Percentiles rank a stretch among this genome's conserved stretches.
These are phyloP conservation scores for Anas flavirostris DNA, from an alignment of 2,797 vertebrate genomes.

Conservation along the genomic window DNA sequence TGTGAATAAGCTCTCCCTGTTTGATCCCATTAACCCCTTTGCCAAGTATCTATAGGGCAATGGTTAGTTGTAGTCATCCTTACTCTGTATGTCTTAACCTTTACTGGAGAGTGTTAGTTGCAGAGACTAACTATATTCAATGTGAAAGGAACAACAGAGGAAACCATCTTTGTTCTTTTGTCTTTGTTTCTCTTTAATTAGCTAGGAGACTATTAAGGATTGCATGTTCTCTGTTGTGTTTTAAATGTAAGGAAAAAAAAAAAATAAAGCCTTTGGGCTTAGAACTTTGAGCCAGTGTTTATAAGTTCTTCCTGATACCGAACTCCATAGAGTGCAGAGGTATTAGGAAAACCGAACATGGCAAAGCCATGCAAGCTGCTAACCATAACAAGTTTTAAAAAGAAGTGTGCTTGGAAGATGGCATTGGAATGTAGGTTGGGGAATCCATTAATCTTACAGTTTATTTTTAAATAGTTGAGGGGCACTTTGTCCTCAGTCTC, in stretches of 20 bases:
- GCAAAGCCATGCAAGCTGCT: background rate
- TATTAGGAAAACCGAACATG: background rate
- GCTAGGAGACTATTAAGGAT: background rate
- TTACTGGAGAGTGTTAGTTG: background rate
- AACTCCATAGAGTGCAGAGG: background rate
- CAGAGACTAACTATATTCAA: background rate
- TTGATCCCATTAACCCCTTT: background rate
- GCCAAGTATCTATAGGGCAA: background rate
- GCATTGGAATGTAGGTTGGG: background rate
- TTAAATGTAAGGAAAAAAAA: background rate
- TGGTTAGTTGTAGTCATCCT: background rate
- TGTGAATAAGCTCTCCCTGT: background rate
- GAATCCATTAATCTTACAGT: background rate
- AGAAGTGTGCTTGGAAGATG: background rate
- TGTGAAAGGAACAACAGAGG: background rate
- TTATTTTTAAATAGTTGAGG: constrained; percentile 20
- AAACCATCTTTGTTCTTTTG: background rate
- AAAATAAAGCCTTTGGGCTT: background rate
- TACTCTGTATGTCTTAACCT: background rate
- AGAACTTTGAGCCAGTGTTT: background rate
- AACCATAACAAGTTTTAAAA: background rate
- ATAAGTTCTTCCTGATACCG: background rate
- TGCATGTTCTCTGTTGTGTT: background rate
- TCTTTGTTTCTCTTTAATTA: background rate
- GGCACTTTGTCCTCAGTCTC: background rate